These are phyloP conservation scores for Xiphorhynchus erythropygius DNA, from an alignment of 2,797 vertebrate genomes.

Conservation along the genomic window DNA sequence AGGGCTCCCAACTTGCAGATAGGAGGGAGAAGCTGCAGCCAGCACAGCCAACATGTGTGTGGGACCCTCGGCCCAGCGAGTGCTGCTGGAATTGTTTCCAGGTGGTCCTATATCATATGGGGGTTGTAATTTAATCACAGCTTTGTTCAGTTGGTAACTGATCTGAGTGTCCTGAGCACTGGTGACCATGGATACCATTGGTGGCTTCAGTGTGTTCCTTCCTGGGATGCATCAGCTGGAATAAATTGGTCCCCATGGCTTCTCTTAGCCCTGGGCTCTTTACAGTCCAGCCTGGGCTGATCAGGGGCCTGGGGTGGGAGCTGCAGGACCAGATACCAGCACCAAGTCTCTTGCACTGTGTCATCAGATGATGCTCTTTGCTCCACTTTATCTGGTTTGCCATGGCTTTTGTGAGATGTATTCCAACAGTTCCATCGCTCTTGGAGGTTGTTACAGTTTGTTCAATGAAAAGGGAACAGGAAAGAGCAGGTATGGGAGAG, in stretches of 20 bases:
- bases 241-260: rapidly evolving
- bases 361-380: neutral
- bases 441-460: neutral
- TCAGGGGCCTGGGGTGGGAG: neutral
- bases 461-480: neutral
- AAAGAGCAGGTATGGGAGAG: neutral
- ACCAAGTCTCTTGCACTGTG: rapidly evolving
- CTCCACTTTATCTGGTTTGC: neutral
- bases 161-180: neutral
- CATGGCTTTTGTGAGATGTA: rapidly evolving
- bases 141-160: neutral
- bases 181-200: neutral
- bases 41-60: neutral
- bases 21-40: neutral
- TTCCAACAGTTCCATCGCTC: neutral
- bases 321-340: neutral
- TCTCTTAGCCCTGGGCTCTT: neutral
- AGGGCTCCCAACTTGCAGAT: neutral
- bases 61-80: neutral
- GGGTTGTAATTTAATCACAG: neutral
- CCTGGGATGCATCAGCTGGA: neutral
- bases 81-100: neutral
- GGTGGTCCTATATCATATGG: neutral
- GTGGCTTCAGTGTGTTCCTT: neutral
- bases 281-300: neutral